A percentile compares a stretch with the other conserved stretches of the same genome.
Evolutionary conservation across 2,797 vertebrate species (phyloP).

Genomic region (Oreonectes daqikongensis): DNA sequence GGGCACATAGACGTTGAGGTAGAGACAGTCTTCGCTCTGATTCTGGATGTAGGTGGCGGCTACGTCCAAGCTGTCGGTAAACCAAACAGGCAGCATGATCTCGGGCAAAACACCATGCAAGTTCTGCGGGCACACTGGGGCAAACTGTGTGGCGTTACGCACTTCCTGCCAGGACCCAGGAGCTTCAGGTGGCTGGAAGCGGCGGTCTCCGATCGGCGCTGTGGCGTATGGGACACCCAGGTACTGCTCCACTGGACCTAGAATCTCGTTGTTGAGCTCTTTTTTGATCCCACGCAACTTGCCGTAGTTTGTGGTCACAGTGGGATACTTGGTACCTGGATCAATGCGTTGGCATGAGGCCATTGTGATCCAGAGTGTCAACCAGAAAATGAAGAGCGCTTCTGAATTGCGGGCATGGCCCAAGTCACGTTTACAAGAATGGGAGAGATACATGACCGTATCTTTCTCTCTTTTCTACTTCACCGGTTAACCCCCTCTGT

Average conservation of each 20-base stretch:
- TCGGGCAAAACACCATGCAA: slow-evolving; percentile 89
- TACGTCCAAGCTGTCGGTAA: slow-evolving; percentile 91
- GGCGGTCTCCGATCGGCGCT: slow-evolving; percentile 85
- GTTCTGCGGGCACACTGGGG: slow-evolving; percentile 92
- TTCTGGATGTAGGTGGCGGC: slow-evolving; percentile 91
- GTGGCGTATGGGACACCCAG: slow-evolving; percentile 91
- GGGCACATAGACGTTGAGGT: slow-evolving; percentile 93
- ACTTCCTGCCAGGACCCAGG: slow-evolving; percentile 91
- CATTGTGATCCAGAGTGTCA: slow-evolving; percentile 70
- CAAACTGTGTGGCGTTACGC: slow-evolving; percentile 89
- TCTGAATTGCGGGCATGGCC: slow-evolving; percentile 52
- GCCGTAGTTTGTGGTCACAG: slow-evolving; percentile 89
- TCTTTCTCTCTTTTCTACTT: slow-evolving; percentile 51
- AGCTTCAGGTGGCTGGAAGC: slow-evolving; percentile 89
- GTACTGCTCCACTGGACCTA: slow-evolving; percentile 91
- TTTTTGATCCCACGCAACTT: slow-evolving; percentile 87
- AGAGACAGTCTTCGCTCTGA: slow-evolving; percentile 94
- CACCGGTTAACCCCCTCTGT: slow-evolving; percentile 22
- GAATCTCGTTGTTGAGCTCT: slow-evolving; percentile 91
- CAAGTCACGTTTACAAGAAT: slow-evolving; percentile 55
- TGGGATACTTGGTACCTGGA: slow-evolving; percentile 78
- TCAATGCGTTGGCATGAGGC: slow-evolving; percentile 76
- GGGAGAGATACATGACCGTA: slow-evolving; percentile 65
- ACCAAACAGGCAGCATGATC: slow-evolving; percentile 95
- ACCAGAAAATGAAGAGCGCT: slow-evolving; percentile 68